These are phyloP conservation scores for Aphodius granarius DNA, from an alignment of 2,888 invertebrate species.

Conservation along the genomic window DNA sequence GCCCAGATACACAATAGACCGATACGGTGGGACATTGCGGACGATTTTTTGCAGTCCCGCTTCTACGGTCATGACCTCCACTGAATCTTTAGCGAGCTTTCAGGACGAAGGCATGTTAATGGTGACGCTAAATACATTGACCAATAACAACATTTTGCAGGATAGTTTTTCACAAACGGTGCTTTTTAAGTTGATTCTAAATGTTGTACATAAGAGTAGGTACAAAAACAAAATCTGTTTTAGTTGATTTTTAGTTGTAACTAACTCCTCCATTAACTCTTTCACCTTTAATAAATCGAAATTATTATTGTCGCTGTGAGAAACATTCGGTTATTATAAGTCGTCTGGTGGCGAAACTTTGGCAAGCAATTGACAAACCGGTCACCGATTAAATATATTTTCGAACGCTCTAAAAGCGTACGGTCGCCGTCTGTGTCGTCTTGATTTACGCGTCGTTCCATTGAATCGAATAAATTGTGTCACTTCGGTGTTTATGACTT, in stretches of 20 bases:
- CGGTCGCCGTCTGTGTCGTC: not conserved
- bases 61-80: not conserved
- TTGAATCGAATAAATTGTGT: constrained; percentile 22
- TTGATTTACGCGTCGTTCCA: constrained; percentile 12
- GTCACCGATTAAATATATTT: not conserved
- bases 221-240: too few relatives aligned
- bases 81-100: constrained; percentile 33
- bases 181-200: too few relatives aligned
- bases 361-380: constrained; percentile 4
- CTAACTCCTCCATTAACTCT: too few relatives aligned
- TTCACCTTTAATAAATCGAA: too few relatives aligned
- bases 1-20: constrained; percentile 40
- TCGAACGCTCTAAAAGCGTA: not conserved
- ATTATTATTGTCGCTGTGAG: not conserved
- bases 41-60: not conserved
- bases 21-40: constrained; percentile 4
- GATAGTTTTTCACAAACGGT: not conserved
- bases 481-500: constrained; percentile 22
- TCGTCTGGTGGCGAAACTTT: not conserved
- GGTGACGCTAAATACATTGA: constrained; percentile 38
- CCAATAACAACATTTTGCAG: not conserved
- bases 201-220: too few relatives aligned
- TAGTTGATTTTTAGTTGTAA: not conserved
- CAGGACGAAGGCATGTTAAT: constrained; percentile 42
- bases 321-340: not conserved